Evolutionary conservation across 2,113 vertebrate species (phyloP), one percentile per base, ranked within the genome.

Genomic region (Cricetomys ansorgei): DNA sequence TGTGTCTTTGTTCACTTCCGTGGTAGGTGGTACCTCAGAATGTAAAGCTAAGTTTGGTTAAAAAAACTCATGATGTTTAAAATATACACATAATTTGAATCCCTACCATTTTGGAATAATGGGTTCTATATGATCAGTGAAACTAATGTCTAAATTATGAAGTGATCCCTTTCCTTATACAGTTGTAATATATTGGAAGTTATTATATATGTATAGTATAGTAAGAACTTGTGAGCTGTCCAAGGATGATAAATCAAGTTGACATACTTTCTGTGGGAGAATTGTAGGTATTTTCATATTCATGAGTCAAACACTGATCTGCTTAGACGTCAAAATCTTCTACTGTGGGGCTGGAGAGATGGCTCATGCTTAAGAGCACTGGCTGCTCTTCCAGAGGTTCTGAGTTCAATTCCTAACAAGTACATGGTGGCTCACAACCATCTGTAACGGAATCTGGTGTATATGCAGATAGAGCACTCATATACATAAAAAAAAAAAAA

Each of bases 111-210:
- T 95, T 77, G 57, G 34, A 89, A 5, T 48, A 77, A 31, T 86
- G 29, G 37, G 1, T 76, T 80, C 43, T 86, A 65, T 50, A 16
- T 76, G 40, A 16, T 88, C 31, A 76, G 5, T 31, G 91, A 53
- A 43, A 8, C 40, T 95, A 85, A 75, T 93, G 25, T 76, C 29
- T 94, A 88, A 88, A 62, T 65, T 85, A 94, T 40, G 3, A 13
- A 37, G 89, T 43, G 55, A 25, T 45, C 4, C 53, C 92, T 73
- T 95, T 91, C 11, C 80, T 76, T 40, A 50, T 94, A 57, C 0
- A 80, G 57, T n/a, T 96, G 96, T 92, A 88, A 59, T 80, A 69
- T 85, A 40, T 48, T 90, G 34, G 79, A 43, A 45, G 53, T 88
- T 70, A 92, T 16, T 84, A 88, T 91, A n/a, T 84, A 15, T 83